These are phyloP conservation scores for Mimumesa dahlbomi DNA, from an alignment of 2,888 invertebrate species.

Conservation along the genomic window DNA sequence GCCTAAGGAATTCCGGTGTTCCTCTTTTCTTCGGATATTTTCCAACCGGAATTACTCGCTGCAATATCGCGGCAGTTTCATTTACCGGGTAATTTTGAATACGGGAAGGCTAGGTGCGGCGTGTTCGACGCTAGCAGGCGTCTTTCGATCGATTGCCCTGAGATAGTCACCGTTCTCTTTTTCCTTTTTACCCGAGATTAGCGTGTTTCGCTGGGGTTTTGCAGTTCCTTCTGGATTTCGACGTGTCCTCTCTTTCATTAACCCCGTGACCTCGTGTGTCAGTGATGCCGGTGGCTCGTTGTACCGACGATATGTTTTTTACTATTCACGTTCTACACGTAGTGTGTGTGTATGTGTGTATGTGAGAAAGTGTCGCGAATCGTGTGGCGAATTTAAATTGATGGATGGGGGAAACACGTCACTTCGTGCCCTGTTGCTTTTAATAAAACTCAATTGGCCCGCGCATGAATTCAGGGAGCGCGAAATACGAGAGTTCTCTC, in stretches of 20 bases:
- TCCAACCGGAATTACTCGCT: no score
- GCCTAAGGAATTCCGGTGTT: no score
- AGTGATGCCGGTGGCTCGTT: neutral
- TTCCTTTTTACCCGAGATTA: no score
- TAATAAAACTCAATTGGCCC: slow-evolving; percentile 23
- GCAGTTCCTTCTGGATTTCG: neutral
- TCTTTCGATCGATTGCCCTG: no score
- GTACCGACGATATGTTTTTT: neutral
- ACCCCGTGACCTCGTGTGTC: slow-evolving; percentile 1
- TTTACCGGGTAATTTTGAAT: no score
- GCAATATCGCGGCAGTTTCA: no score
- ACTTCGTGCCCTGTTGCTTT: slow-evolving; percentile 1
- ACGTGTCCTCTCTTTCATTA: neutral
- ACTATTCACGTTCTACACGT: slow-evolving; percentile 10
- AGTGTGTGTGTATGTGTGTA: no score
- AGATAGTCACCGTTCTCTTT: no score
- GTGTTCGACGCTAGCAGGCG: no score
- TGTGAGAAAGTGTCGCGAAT: slow-evolving; percentile 23
- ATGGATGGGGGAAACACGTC: slow-evolving; percentile 14
- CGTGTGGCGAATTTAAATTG: slow-evolving; percentile 26
- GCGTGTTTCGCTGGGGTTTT: no score
- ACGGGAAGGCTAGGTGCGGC: no score
- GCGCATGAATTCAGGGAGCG: slow-evolving; percentile 7
- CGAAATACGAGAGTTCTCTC: neutral
- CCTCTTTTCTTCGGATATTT: no score